phyloP scores from a whole-genome alignment of 2,797 vertebrate species.

The Pipistrellus nathusii region DNA sequence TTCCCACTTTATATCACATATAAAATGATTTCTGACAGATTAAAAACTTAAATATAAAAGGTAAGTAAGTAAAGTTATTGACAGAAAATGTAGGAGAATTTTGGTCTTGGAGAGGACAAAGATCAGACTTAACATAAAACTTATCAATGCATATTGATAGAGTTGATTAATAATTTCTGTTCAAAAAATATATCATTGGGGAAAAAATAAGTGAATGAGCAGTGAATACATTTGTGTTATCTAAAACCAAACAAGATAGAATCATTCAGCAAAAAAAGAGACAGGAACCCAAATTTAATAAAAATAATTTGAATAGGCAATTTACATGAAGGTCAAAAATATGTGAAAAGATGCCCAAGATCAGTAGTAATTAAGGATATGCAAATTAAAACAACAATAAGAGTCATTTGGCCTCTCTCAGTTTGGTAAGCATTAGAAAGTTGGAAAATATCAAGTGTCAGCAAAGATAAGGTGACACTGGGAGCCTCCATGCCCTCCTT shows the following conservation, averaged over 20 bases:
- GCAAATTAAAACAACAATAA: not conserved
- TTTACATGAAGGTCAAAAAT: slow-evolving; percentile 4
- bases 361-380: slow-evolving; percentile 2
- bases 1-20: not conserved
- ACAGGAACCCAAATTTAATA: not conserved
- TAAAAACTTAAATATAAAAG: slow-evolving; percentile 41
- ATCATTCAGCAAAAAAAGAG: slow-evolving; percentile 1
- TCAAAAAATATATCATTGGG: not conserved
- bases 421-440: not conserved
- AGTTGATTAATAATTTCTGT: not conserved
- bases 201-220: not conserved
- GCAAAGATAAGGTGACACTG: not conserved
- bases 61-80: not conserved
- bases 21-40: not conserved
- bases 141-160: not conserved
- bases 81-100: slow-evolving; percentile 2
- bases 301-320: not conserved
- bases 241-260: slow-evolving; percentile 25
- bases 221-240: not conserved
- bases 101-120: not conserved
- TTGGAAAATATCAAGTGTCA: not conserved
- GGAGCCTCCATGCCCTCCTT: not conserved
- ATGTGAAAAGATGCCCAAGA: not conserved
- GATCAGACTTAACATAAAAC: slow-evolving; percentile 24
- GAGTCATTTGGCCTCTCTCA: not conserved